Base-by-base conservation (phyloP, 2,888 invertebrate genomes). In the Xestia c-nigrum region DNA sequence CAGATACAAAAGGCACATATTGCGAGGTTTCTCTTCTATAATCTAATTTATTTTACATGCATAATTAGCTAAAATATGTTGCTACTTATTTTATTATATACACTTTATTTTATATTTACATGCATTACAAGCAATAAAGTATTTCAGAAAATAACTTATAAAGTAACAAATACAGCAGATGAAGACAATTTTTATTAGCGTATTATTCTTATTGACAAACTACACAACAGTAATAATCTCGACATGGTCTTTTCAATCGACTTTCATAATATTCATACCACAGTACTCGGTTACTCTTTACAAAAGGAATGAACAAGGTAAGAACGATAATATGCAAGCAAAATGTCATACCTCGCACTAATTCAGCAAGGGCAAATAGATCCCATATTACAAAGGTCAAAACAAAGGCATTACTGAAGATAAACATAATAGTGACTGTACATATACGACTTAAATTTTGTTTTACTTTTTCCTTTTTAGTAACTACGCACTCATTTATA, bases 381-480 rank as follows among this genome's bases (percentile, higher is more conserved):
- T 80, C 77, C 80, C 80, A 80, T 10, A 80, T 14, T 5, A 77
- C 52, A 59, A 83, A 83, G 2, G 65, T 57, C 4, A 81, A 16
- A 12, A 31, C 14, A 12, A 84, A 55, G 1, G 16, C 16, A 12
- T 84, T 80, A 21, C 80, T 81, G 1, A 81, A 52, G 16, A 79
- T n/a, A 38, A 81, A 70, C 21, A 81, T 70, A 0, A 31, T 61
- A 0, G 69, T 70, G 0, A 57, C 84, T 0, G 84, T 84, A 31
- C 52, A 73, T 19, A 81, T 40, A n/a, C 81, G 84, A 40, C 79
- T 84, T 5, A 68, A 57, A 2, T 43, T 79, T 21, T 81, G 59
- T 46, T 55, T 83, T 12, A 46, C 38, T 43, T 72, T 78, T 31
- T 38, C 31, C 40, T 38, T 65, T 55, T 72, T 71, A 0, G 65